These are phyloP conservation scores for Nematolebias whitei DNA, from an alignment of 2,113 vertebrate species.

Conservation along the genomic window DNA sequence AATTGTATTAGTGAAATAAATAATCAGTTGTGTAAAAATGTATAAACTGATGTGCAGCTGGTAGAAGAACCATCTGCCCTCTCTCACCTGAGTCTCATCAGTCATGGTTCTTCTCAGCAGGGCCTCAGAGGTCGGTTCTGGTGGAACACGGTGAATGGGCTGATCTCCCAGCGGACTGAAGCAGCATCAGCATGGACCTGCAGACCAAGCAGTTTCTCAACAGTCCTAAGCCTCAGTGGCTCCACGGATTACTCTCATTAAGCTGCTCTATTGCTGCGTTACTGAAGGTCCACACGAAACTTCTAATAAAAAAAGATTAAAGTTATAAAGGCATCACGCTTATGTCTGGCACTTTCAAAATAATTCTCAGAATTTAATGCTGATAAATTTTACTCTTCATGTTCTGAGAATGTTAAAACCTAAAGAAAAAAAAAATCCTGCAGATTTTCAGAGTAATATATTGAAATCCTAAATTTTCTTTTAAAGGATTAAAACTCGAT, in stretches of 20 bases:
- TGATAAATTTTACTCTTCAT: no score
- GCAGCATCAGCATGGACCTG: conserved; percentile 23
- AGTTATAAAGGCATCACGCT: no score
- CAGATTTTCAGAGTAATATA: no score
- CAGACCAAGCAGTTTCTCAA: conserved; percentile 51
- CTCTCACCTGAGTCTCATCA: conserved; percentile 47
- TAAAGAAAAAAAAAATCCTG: no score
- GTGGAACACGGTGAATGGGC: conserved; percentile 10
- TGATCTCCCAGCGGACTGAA: conserved; percentile 45
- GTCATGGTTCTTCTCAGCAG: conserved; percentile 37
- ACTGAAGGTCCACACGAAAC: background rate
- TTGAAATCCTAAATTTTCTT: no score
- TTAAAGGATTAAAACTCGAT: no score
- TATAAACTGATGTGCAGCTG: background rate
- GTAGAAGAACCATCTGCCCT: background rate
- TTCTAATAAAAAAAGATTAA: no score
- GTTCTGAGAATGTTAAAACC: no score
- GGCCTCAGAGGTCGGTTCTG: conserved; percentile 3
- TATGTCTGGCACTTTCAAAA: no score
- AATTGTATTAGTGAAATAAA: no score
- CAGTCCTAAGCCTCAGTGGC: conserved; percentile 43
- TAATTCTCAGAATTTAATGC: no score
- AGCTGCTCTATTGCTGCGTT: background rate
- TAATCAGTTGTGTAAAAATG: no score
- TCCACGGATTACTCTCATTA: conserved; percentile 48